Evolutionary conservation across 2,113 vertebrate genomes (phyloP), one percentile per base, ranked within the genome.

Genomic region (Uria aalge): DNA sequence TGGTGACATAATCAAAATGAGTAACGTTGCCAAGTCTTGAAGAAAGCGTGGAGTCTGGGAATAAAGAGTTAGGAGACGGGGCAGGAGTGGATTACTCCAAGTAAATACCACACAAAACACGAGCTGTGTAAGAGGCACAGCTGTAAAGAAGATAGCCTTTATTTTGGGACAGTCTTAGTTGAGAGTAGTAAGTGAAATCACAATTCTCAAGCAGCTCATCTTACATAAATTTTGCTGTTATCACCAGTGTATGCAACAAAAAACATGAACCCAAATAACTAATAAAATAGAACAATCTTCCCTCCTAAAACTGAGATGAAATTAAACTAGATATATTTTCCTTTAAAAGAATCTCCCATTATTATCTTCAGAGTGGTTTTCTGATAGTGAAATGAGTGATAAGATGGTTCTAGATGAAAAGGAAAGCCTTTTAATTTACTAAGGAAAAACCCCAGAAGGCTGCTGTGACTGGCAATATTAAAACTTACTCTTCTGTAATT

Each of bases 1-100:
- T 56, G 90, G 94, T 95, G 92, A 93, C 93, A 96, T 93, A 95
- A 97, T 97, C 77, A 95, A 97, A 95, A 94, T 94, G 93, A 97
- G 86, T 79, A 82, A 94, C 21, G 3, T 62, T 87, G 60, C 69
- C 2, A 14, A 94, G 82, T 92, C 63, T 82, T 96, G 92, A 96
- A 93, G 86, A 90, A 85, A 81, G 64, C 10, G 17, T 6, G 3
- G 27, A 56, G 47, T 55, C 66, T 80, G 71, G 64, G 47, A 81
- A 79, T 29, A 67, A 81, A 55, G 56, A 56, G 11, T 64, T 69
- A 85, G 9, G 56, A 95, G 83, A n/a, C 3, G 15, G 71, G 62
- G 40, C 52, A 92, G 68, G 73, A 91, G n/a, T 40, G 52, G 72
- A 83, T 77, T 93, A 45, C 38, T 43, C 29, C 86, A 89, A 60